Evolutionary conservation across 2,797 vertebrate species (phyloP).

Genomic region (Sebastes glaucus): DNA sequence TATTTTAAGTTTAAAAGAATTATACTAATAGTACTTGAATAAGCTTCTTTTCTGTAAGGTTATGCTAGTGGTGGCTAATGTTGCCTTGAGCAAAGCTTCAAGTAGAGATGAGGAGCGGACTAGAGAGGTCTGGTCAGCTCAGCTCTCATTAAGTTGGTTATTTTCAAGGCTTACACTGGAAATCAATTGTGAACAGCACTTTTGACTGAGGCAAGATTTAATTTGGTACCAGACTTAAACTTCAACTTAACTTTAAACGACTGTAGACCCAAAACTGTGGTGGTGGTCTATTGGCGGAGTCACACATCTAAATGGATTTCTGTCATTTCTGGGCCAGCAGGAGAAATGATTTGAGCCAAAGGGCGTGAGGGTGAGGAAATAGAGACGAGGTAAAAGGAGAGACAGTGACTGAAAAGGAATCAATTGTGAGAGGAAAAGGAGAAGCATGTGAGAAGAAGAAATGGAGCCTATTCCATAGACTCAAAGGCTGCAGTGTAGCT

Average conservation of each 20-base stretch:
- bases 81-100: background rate
- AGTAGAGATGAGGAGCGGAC: background rate
- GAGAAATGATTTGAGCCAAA: slow-evolving; percentile 32
- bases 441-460: slow-evolving; percentile 7
- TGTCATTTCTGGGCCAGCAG: slow-evolving; percentile 9
- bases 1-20: background rate
- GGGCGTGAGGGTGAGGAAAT: slow-evolving; percentile 27
- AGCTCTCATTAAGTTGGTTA: background rate
- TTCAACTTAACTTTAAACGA: background rate
- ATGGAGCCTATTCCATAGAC: slow-evolving; percentile 16
- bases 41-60: too few species aligned
- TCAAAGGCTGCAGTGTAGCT: slow-evolving; percentile 39
- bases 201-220: background rate
- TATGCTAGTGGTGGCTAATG: background rate
- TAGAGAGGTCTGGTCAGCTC: background rate
- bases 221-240: slow-evolving; percentile 10
- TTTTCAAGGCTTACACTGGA: slow-evolving; percentile 7
- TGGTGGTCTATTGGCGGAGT: slow-evolving; percentile 10
- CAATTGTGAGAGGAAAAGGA: slow-evolving; percentile 28
- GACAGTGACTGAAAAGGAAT: slow-evolving; percentile 22
- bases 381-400: slow-evolving; percentile 15
- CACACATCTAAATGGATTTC: slow-evolving; percentile 34
- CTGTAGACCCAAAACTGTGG: slow-evolving; percentile 4
- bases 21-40: too few species aligned
- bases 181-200: slow-evolving; percentile 29